Conservation (phyloP, 1,140 invertebrate species). For the Drosophila sucinea region DNA sequence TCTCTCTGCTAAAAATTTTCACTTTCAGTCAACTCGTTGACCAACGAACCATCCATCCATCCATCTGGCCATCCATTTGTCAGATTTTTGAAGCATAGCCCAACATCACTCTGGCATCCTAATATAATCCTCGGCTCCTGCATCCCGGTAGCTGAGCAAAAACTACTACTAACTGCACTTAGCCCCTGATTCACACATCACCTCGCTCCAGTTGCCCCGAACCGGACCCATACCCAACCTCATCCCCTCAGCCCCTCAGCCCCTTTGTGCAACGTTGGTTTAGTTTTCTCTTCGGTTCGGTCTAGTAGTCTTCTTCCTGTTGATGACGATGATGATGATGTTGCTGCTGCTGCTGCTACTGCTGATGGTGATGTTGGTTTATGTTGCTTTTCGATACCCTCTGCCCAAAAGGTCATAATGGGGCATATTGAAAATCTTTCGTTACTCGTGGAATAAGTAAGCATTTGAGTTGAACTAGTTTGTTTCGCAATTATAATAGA, state of each 20-base stretch:
- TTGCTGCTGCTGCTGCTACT: conserved; percentile 11
- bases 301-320: conserved; percentile 17
- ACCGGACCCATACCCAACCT: background rate
- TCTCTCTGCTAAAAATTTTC: background rate
- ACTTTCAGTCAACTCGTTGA: conserved; percentile 3
- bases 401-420: too few relatives aligned
- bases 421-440: too few relatives aligned
- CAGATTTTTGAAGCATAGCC: conserved; percentile 46
- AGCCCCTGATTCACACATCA: conserved; percentile 27
- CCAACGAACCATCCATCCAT: conserved; percentile 16
- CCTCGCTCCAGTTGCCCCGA: conserved; percentile 14
- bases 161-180: conserved; percentile 16
- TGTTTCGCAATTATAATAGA: background rate
- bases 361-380: conserved; percentile 17
- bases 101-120: conserved; percentile 51
- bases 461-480: background rate
- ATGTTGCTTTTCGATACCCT: conserved; percentile 4
- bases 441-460: too few relatives aligned
- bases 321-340: conserved; percentile 22
- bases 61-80: conserved; percentile 49
- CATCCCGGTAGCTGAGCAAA: too few relatives aligned
- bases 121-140: conserved; percentile 44
- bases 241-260: background rate
- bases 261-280: conserved; percentile 1
- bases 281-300: conserved; percentile 4